Conservation (phyloP, 2,888 invertebrate species). For the Cremastinae sp. region DNA sequence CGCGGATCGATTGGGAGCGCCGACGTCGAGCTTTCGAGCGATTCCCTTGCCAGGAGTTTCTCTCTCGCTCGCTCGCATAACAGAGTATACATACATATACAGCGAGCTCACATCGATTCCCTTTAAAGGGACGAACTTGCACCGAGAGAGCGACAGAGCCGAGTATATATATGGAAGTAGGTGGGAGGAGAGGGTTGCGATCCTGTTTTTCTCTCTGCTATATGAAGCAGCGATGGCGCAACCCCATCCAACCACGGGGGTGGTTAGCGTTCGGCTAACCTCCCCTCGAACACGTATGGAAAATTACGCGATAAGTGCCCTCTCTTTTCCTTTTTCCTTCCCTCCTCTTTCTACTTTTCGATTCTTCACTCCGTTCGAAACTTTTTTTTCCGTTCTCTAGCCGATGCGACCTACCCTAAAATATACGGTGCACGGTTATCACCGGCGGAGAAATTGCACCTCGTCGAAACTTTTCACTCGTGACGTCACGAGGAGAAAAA, state of each 20-base stretch:
- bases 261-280: conserved; percentile 22
- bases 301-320: conserved; percentile 50
- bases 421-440: too few relatives aligned
- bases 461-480: too few relatives aligned
- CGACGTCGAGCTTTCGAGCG: conserved; percentile 59
- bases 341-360: not conserved
- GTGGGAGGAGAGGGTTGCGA: conserved; percentile 51
- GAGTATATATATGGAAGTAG: not conserved
- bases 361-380: not conserved
- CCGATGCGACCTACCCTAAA: too few relatives aligned
- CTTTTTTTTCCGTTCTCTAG: not conserved
- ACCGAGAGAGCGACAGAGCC: conserved; percentile 16
- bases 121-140: conserved; percentile 53
- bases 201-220: conserved; percentile 45
- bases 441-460: too few relatives aligned
- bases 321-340: conserved; percentile 26
- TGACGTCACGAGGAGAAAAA: too few relatives aligned
- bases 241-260: conserved; percentile 3
- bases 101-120: conserved; percentile 55
- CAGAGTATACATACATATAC: conserved; percentile 26
- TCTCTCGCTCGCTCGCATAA: conserved; percentile 18
- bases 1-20: conserved; percentile 60
- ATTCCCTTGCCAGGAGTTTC: conserved; percentile 51
- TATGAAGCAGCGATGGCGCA: conserved; percentile 19
- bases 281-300: conserved; percentile 46